Percentiles rank a stretch among this genome's conserved stretches.
Evolutionary conservation across 1,140 invertebrate species (phyloP).

Genomic region (Charaxes varanes): DNA sequence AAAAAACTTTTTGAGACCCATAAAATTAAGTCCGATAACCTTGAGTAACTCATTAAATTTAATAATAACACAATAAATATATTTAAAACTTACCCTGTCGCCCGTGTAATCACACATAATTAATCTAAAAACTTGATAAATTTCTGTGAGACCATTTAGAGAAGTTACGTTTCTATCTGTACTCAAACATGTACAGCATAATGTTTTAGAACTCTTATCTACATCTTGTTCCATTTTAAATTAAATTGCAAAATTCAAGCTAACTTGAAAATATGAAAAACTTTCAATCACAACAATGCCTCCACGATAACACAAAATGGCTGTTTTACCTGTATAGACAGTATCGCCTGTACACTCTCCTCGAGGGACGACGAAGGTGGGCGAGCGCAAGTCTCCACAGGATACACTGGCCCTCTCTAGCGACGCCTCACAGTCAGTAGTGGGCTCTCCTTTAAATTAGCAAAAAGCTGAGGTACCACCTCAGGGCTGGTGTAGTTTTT

Average conservation of each 20-base stretch:
- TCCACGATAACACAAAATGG: conserved; percentile 70
- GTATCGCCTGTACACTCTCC: no score
- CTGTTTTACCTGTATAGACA: conserved; percentile 58
- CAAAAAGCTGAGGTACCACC: no score
- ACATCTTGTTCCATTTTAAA: conserved; percentile 64
- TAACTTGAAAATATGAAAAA: conserved; percentile 34
- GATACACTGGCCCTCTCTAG: no score
- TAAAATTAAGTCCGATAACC: no score
- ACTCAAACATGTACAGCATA: conserved; percentile 55
- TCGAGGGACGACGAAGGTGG: no score
- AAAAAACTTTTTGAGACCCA: background rate
- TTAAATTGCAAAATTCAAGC: conserved; percentile 23
- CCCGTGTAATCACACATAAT: conserved; percentile 57
- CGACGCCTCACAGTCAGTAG: no score
- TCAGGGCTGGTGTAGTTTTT: no score
- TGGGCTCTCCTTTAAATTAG: no score
- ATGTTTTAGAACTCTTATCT: conserved; percentile 36
- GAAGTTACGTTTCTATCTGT: conserved; percentile 50
- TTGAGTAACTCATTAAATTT: no score
- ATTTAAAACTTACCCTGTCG: conserved; percentile 45
- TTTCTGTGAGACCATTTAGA: conserved; percentile 33
- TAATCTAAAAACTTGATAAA: conserved; percentile 49
- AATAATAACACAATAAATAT: no score
- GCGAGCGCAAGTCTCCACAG: no score
- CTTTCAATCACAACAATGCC: conserved; percentile 60